Evolutionary conservation across 1,140 invertebrate genomes (phyloP).

Genomic region (Daktulosphaira vitifoliae): DNA sequence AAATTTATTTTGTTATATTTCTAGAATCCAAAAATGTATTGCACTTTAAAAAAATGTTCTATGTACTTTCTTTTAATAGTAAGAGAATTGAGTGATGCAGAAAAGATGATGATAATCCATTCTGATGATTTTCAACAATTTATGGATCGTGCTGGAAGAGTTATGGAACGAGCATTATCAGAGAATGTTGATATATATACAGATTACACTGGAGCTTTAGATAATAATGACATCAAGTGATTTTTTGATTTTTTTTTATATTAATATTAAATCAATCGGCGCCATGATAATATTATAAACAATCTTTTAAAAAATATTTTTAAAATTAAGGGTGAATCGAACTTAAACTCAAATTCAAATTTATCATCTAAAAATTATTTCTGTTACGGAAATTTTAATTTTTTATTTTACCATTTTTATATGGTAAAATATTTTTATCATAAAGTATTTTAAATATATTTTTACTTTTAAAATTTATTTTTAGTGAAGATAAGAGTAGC

Average conservation of each 20-base stretch:
- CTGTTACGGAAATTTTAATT: too few species aligned
- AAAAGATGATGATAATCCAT: conserved; percentile 90
- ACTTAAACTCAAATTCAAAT: too few species aligned
- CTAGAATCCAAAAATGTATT: not conserved
- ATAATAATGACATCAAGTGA: conserved; percentile 66
- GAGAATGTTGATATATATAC: conserved; percentile 88
- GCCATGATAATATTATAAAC: too few species aligned
- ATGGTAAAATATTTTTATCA: too few species aligned
- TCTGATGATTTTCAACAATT: conserved; percentile 91
- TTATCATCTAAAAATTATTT: too few species aligned
- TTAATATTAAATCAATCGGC: too few species aligned
- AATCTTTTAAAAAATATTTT: too few species aligned
- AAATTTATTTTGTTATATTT: conserved; percentile 16
- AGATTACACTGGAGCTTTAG: conserved; percentile 79
- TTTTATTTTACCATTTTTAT: too few species aligned
- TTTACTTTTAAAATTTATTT: conserved; percentile 39
- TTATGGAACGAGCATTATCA: conserved; percentile 85
- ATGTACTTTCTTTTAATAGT: too few species aligned
- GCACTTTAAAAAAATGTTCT: not conserved
- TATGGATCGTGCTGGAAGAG: conserved; percentile 70
- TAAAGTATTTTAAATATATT: too few species aligned
- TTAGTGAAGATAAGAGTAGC: conserved; percentile 78
- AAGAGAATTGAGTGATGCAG: conserved; percentile 85
- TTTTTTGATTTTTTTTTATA: too few species aligned
- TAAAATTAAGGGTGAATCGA: too few species aligned